Evolutionary conservation across 1,140 invertebrate species (phyloP).

Genomic region (Sitobion miscanthi): DNA sequence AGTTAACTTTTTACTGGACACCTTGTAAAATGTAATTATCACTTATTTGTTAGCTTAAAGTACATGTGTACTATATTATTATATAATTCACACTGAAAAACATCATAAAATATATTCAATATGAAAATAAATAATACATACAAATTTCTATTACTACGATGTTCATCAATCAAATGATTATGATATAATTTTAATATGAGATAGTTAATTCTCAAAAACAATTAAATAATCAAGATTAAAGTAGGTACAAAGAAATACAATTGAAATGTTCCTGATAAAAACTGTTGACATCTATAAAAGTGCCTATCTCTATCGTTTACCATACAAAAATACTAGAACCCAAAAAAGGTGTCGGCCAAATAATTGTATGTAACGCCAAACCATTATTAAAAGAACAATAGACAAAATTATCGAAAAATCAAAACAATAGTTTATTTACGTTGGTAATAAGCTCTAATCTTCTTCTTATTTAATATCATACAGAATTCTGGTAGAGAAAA

Average conservation of each 20-base stretch:
- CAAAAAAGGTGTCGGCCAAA: not conserved
- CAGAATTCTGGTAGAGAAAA: not conserved
- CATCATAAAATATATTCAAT: not conserved
- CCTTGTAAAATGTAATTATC: not conserved
- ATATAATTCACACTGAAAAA: not conserved
- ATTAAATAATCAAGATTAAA: constrained; percentile 15
- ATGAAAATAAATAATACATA: not conserved
- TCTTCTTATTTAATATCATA: not conserved
- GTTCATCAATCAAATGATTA: constrained; percentile 12
- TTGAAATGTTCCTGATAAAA: constrained; percentile 33
- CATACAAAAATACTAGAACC: not conserved
- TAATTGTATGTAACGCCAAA: not conserved
- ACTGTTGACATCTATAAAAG: not conserved
- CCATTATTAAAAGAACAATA: constrained; percentile 25
- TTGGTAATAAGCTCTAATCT: not conserved
- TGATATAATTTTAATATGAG: not conserved
- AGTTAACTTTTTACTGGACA: not conserved
- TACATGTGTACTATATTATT: not conserved
- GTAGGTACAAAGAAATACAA: constrained; percentile 2
- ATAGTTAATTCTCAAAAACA: not conserved
- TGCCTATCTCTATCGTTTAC: not conserved
- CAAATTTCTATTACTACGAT: not conserved
- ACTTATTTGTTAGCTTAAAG: not conserved
- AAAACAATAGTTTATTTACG: constrained; percentile 6
- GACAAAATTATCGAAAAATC: constrained; percentile 28